phyloP scores from a whole-genome alignment of 35 echinoderm and acorn worm genomes.

The Anneissia japonica region DNA sequence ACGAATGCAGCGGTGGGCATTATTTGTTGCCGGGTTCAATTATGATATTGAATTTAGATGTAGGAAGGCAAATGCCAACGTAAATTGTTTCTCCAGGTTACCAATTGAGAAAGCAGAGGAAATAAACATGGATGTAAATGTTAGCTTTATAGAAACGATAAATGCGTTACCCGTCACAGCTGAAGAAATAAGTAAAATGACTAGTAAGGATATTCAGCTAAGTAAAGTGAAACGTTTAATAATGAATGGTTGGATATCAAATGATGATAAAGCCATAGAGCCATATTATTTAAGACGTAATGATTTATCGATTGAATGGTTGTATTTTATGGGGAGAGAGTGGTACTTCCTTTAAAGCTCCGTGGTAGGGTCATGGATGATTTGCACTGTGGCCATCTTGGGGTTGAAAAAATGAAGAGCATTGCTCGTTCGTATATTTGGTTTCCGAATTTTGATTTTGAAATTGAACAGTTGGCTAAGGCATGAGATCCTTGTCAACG shows the following conservation, averaged over 20 bases:
- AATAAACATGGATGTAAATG: not conserved
- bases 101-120: not conserved
- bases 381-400: slow-evolving; percentile 43
- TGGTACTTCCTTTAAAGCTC: slow-evolving; percentile 28
- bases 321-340: slow-evolving; percentile 20
- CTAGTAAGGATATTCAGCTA: slow-evolving; percentile 8
- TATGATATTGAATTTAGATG: slow-evolving; percentile 37
- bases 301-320: slow-evolving; percentile 34
- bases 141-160: not conserved
- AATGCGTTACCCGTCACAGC: slow-evolving; percentile 22
- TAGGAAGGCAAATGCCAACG: slow-evolving; percentile 38
- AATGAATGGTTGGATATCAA: slow-evolving; percentile 30
- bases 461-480: slow-evolving; percentile 43
- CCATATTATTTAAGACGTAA: slow-evolving; percentile 33
- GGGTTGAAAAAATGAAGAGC: slow-evolving; percentile 49
- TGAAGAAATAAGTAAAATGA: slow-evolving; percentile 35
- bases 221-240: slow-evolving; percentile 35
- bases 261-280: slow-evolving; percentile 27
- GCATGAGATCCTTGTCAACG: slow-evolving; percentile 37
- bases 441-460: slow-evolving; percentile 48
- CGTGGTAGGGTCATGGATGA: slow-evolving; percentile 13
- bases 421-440: slow-evolving; percentile 34
- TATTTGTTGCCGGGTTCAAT: slow-evolving; percentile 43
- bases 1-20: slow-evolving; percentile 44
- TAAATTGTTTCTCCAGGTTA: slow-evolving; percentile 34